Base-by-base conservation (phyloP, 2,888 invertebrate genomes). In the Pachydiplax longipennis region DNA sequence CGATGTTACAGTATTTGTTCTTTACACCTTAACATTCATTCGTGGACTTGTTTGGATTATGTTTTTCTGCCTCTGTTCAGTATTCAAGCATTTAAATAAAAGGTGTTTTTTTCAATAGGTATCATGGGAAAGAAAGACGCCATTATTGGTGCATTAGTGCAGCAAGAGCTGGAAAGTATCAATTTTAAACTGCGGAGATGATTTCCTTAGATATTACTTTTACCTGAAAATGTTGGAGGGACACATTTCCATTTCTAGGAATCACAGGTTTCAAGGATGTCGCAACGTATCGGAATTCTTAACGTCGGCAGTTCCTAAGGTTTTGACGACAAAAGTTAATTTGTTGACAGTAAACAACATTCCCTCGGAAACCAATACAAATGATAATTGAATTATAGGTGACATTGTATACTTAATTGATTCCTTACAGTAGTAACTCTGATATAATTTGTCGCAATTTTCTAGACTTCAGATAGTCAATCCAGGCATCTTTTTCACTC, bases 81-180 rank as follows among this genome's bases (percentile, higher is more conserved):
- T 40, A 81, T 37, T 25, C 82, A n/a, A n/a, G 31, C 12, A 37
- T 12, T 37, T 1, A 35, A 12, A 82, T 25, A 13, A 40, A 12
- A 18, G 12, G 22, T 37, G 61, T 8, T 22, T 87, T 65, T n/a
- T 2, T 48, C 12, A 87, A n/a, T 61, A 37, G 87, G 87, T 61
- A 87, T 40, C 61, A 65, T 61, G 61, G 65, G 61, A 87, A 35
- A 65, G 31, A 12, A 35, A 61, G 65, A 61, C 87, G 87, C 87
- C 87, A 87, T 87, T n/a, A 87, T 87, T 87, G 37, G 37, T 87
- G 83, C 58, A 61, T 53, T 48, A 25, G 65, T 65, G 83, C 87
- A 37, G 87, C n/a, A 13, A 10, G 61, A 37, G 37, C 5, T 73
- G 31, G 40, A 40, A 65, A 10, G 0, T 22, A 87, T 25, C 31